Conservation (phyloP, 1,140 invertebrate genomes). For the Caenorhabditis latens region DNA sequence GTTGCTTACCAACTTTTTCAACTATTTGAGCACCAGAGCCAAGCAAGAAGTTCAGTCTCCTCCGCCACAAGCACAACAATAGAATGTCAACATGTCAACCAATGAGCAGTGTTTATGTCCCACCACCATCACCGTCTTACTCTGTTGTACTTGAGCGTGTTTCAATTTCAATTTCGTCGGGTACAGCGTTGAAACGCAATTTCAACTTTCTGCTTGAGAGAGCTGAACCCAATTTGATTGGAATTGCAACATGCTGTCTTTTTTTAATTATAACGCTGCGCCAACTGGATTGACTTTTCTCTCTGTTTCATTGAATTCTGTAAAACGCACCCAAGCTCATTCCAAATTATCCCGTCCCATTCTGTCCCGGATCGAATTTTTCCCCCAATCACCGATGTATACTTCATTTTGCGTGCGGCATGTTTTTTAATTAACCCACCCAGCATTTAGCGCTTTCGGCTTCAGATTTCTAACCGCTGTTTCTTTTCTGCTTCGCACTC, state of each 20-base stretch:
- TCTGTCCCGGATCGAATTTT: constrained; percentile 10
- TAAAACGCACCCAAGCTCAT: background rate
- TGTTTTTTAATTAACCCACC: background rate
- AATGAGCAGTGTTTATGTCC: background rate
- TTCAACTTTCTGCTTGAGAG: background rate
- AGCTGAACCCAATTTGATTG: background rate
- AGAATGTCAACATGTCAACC: constrained; percentile 25
- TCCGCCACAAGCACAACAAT: background rate
- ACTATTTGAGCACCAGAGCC: background rate
- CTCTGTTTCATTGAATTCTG: background rate
- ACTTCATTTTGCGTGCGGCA: constrained; percentile 15
- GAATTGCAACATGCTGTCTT: constrained; percentile 13
- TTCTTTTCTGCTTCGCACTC: constrained; percentile 23
- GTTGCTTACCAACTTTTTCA: background rate
- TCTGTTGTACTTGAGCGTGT: constrained; percentile 28
- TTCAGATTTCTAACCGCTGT: constrained; percentile 54
- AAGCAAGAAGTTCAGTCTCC: constrained; percentile 18
- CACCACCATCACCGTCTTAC: background rate
- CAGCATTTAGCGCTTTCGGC: constrained; percentile 48
- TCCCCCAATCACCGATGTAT: constrained; percentile 24
- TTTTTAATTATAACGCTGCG: constrained; percentile 21
- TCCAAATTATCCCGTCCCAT: constrained; percentile 33
- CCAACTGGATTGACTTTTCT: background rate
- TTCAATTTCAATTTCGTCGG: constrained; percentile 19
- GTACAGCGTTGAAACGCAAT: background rate